Evolutionary conservation across 2,113 vertebrate genomes (phyloP).

Genomic region (Melanerpes aurifrons): DNA sequence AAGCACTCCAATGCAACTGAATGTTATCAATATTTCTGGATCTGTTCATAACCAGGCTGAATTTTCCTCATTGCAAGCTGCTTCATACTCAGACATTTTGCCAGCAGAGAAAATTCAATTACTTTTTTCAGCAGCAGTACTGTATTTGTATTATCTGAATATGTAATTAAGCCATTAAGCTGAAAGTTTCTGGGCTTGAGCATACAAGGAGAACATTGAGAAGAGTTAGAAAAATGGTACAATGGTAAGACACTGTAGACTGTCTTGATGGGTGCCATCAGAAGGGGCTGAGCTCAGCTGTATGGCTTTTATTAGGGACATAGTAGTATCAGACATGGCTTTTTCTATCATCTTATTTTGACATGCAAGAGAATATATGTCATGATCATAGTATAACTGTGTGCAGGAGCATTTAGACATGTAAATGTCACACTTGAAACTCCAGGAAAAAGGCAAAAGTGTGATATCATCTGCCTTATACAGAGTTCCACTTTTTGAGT

Average conservation of each 20-base stretch:
- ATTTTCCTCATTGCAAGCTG: constrained; percentile 62
- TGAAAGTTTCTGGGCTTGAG: constrained; percentile 29
- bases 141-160: constrained; percentile 72
- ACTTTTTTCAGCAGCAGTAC: constrained; percentile 40
- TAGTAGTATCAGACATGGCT: neutral
- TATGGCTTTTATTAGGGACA: neutral
- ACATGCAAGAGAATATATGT: neutral
- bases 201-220: neutral
- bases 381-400: neutral
- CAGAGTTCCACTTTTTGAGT: neutral
- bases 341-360: neutral
- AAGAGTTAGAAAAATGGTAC: neutral
- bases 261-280: neutral
- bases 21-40: constrained; percentile 51
- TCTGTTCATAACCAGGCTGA: constrained; percentile 49
- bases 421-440: neutral
- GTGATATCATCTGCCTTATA: neutral
- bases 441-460: neutral
- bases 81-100: constrained; percentile 46
- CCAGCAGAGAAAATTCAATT: constrained; percentile 61
- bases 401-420: neutral
- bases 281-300: neutral
- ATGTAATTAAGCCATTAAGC: constrained; percentile 69
- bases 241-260: neutral
- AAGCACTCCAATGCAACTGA: constrained; percentile 31